These are phyloP conservation scores for Zaprionus tsacasi DNA, from an alignment of 1,140 invertebrate species.

Conservation along the genomic window DNA sequence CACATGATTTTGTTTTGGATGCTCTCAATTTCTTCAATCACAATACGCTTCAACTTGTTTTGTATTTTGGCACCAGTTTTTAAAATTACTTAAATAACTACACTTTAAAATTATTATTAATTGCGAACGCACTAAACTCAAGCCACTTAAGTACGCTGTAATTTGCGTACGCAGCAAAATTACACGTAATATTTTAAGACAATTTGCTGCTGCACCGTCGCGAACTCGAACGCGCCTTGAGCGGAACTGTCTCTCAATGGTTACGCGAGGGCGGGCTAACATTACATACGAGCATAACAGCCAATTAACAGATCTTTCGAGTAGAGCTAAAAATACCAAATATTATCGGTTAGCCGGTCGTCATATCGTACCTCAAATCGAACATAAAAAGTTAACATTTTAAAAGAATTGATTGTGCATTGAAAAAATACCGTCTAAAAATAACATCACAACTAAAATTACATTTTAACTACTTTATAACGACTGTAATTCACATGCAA, in stretches of 20 bases:
- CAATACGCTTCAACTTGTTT: slow-evolving; percentile 8
- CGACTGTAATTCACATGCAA: neutral
- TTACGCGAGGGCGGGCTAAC: neutral
- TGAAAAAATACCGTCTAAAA: neutral
- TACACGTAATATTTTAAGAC: neutral
- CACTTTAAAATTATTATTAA: neutral
- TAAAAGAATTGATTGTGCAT: neutral
- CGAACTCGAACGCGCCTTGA: slow-evolving; percentile 2
- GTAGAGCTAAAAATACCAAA: neutral
- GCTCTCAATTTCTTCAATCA: slow-evolving; percentile 6
- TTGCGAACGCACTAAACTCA: neutral
- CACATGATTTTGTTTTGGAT: slow-evolving; percentile 14
- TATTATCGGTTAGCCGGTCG: neutral
- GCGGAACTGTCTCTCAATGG: slow-evolving; percentile 21
- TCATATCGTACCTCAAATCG: neutral
- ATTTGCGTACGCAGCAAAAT: slow-evolving; percentile 21
- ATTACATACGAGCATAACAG: slow-evolving; percentile 7
- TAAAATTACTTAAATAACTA: neutral
- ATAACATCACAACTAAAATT: neutral
- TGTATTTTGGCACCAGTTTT: slow-evolving; percentile 33
- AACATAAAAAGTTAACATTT: neutral
- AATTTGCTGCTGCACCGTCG: slow-evolving; percentile 3
- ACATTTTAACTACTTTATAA: neutral
- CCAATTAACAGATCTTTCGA: neutral
- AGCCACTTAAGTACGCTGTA: neutral